Conservation (phyloP, 2,888 invertebrate species). For the Slavum lentiscoides region DNA sequence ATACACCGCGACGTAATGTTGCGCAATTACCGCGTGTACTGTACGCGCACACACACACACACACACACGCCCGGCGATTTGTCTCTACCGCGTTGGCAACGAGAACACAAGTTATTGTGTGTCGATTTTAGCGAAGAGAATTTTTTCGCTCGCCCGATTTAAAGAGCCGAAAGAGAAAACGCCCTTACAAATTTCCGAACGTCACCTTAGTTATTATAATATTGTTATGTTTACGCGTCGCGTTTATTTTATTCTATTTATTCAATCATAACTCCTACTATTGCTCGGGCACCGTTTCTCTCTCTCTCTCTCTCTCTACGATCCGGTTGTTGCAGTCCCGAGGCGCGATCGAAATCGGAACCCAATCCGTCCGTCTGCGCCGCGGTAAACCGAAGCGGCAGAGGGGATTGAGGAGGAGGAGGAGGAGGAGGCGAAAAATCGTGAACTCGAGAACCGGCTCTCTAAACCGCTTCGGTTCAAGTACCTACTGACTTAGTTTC, state of each 20-base stretch:
- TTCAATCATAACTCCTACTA: too few species aligned
- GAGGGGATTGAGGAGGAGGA: not conserved
- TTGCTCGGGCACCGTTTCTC: too few species aligned
- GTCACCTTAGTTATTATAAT: not conserved
- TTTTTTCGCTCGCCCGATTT: too few species aligned
- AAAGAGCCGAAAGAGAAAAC: not conserved
- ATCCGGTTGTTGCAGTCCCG: not conserved
- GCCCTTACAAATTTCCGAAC: not conserved
- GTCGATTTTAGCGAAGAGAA: too few species aligned
- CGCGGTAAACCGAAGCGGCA: conserved; percentile 16
- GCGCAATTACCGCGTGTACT: too few species aligned
- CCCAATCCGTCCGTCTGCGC: conserved; percentile 42
- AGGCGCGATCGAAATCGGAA: conserved; percentile 47
- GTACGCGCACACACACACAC: too few species aligned
- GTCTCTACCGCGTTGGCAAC: too few species aligned
- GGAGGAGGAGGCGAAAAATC: conserved; percentile 9
- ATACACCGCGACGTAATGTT: too few species aligned
- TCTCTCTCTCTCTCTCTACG: not conserved
- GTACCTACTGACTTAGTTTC: conserved; percentile 54
- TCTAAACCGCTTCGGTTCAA: conserved; percentile 53
- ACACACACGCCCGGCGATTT: too few species aligned
- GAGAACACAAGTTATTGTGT: too few species aligned
- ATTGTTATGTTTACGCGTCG: too few species aligned
- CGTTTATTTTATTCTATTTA: not conserved
- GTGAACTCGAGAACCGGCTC: conserved; percentile 51